A percentile compares a stretch with the other conserved stretches of the same genome.
phyloP scores from a whole-genome alignment of 2,797 vertebrate species.

The Channallabes apus region DNA sequence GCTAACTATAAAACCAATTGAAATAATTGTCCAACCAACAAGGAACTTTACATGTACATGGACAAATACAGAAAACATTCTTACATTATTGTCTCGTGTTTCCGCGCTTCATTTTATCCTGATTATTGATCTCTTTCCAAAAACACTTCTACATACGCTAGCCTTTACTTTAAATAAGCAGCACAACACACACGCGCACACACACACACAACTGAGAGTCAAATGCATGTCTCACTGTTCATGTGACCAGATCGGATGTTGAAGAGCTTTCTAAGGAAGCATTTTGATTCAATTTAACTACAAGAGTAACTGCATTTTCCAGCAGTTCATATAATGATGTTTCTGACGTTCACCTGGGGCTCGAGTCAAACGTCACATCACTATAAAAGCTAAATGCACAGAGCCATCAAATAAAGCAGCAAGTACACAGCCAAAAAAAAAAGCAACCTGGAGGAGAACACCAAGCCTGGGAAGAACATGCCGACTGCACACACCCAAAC shows the following conservation, averaged over 20 bases:
- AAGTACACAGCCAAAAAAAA: background rate
- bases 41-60: background rate
- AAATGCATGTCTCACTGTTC: background rate
- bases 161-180: background rate
- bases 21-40: background rate
- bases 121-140: background rate
- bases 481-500: no score
- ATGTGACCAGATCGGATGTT: constrained; percentile 17
- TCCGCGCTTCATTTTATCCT: background rate
- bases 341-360: background rate
- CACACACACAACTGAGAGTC: background rate
- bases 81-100: background rate
- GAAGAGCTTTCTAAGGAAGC: constrained; percentile 17
- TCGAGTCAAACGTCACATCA: background rate
- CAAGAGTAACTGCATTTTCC: constrained; percentile 1
- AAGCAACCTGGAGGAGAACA: background rate
- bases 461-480: no score
- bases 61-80: background rate
- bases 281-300: constrained; percentile 3
- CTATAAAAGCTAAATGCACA: background rate
- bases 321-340: constrained; percentile 1
- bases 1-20: no score
- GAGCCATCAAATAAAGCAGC: background rate
- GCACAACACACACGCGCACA: background rate
- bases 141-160: background rate